Percentiles rank a stretch among this genome's conserved stretches.
Evolutionary conservation across 2,797 vertebrate species (phyloP).

Genomic region (Alectoris magna): DNA sequence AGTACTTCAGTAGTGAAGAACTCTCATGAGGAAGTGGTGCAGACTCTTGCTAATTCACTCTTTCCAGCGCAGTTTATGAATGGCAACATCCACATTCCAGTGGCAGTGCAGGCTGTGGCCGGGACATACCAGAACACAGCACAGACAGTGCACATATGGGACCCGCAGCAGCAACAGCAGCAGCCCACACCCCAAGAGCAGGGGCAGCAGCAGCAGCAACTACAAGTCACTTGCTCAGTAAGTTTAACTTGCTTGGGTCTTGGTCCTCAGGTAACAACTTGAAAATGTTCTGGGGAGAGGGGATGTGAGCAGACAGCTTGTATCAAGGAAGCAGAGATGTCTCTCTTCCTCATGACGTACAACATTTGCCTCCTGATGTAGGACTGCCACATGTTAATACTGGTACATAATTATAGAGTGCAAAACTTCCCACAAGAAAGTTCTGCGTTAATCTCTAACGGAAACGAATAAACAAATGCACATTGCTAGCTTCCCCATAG

Average conservation of each 20-base stretch:
- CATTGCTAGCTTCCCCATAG: neutral
- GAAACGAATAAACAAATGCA: neutral
- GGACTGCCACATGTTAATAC: neutral
- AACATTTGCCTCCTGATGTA: neutral
- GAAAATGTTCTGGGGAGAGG: neutral
- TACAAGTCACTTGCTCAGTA: conserved; percentile 88
- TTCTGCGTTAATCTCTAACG: neutral
- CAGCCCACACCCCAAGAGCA: conserved; percentile 90
- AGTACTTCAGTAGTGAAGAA: conserved; percentile 86
- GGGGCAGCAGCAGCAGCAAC: conserved; percentile 85
- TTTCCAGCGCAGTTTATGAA: conserved; percentile 98
- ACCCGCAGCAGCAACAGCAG: conserved; percentile 92
- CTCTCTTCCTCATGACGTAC: neutral
- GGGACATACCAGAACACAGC: conserved; percentile 93
- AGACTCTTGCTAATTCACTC: conserved; percentile 93
- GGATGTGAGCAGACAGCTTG: neutral
- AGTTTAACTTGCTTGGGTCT: conserved; percentile 50
- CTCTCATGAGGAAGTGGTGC: conserved; percentile 94
- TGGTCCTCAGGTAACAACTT: neutral
- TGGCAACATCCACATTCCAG: conserved; percentile 98
- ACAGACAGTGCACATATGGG: conserved; percentile 98
- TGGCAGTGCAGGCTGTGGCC: conserved; percentile 95
- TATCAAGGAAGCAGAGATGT: no score
- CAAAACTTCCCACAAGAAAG: neutral
- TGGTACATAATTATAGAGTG: neutral